Percentiles rank a stretch among this genome's conserved stretches.
Conservation (phyloP, 1,140 invertebrate species). For the Drosophila azteca region DNA sequence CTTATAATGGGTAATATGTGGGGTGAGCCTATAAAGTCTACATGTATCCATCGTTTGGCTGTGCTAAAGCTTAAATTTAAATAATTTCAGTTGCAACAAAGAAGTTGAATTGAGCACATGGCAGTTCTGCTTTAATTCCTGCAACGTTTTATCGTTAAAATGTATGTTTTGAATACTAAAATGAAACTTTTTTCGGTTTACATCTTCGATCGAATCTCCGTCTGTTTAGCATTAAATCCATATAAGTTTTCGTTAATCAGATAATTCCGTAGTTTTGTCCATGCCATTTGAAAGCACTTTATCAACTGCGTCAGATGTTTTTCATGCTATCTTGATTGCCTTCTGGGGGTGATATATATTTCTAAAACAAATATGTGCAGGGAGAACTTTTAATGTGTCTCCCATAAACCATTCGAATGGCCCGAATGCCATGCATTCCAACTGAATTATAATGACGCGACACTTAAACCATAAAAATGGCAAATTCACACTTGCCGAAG, state of each 20-base stretch:
- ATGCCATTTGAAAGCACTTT: background rate
- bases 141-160: too few species aligned
- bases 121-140: too few species aligned
- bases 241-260: background rate
- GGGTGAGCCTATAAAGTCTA: conserved; percentile 5
- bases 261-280: too few species aligned
- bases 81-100: conserved; percentile 26
- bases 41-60: background rate
- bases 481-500: conserved; percentile 52
- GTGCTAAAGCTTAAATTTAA: background rate
- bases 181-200: too few species aligned
- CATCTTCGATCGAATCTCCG: too few species aligned
- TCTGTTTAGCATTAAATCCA: background rate
- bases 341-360: conserved; percentile 26
- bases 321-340: conserved; percentile 38
- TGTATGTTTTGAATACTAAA: too few species aligned
- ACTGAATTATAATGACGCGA: conserved; percentile 62
- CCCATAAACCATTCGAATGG: conserved; percentile 34
- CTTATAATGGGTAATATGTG: conserved; percentile 28
- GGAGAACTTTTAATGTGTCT: conserved; percentile 40
- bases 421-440: conserved; percentile 24
- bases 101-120: conserved; percentile 2
- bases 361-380: conserved; percentile 31
- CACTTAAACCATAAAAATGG: conserved; percentile 58
- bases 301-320: conserved; percentile 7